Evolutionary conservation across 2,113 vertebrate species (phyloP), one percentile per base, ranked within the genome.

Genomic region (Anoplopoma fimbria): DNA sequence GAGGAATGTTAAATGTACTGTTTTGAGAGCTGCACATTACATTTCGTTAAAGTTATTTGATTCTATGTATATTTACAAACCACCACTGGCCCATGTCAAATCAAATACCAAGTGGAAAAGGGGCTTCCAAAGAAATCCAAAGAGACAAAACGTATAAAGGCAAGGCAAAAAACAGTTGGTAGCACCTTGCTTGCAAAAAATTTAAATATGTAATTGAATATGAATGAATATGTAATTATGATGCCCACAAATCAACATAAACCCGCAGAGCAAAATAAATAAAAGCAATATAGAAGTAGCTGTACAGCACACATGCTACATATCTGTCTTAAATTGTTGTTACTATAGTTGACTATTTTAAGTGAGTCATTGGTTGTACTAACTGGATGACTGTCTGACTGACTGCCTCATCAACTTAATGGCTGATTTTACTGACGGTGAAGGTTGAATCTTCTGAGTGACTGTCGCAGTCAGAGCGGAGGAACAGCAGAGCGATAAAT

Each of bases 361-460:
- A 40, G 38, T 38, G 19, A 57, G 3, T 61, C 33, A 9, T 15
- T 82, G 29, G 5, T 38, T 84, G 33, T 19, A 77, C 21, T 45
- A 34, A 75, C 47, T 45, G 62, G 19, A 27, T 76, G 57, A 70
- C 65, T 45, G 62, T n/a, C 27, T 76, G 57, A 70, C 65, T 36
- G 36, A 8, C 10, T 34, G 19, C 19, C 40, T 10, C 2, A 19
- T 25, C 25, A 40, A 70, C 9, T 34, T 25, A 49, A 9, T 38
- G 25, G 7, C 40, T 63, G 64, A 69, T 55, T 69, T 25, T 13
- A 45, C 47, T 62, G 61, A 47, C 57, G 29, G 23, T 23, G 57
- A 86, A 21, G 34, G 72, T 34, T 34, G 13, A 53, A 45, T 72
- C 27, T 68, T 14, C 36, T 69, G 47, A 13, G 38, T 9, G 38